Conservation (phyloP, 53 echinoderm and acorn worm genomes). For the Stichopus horrens region DNA sequence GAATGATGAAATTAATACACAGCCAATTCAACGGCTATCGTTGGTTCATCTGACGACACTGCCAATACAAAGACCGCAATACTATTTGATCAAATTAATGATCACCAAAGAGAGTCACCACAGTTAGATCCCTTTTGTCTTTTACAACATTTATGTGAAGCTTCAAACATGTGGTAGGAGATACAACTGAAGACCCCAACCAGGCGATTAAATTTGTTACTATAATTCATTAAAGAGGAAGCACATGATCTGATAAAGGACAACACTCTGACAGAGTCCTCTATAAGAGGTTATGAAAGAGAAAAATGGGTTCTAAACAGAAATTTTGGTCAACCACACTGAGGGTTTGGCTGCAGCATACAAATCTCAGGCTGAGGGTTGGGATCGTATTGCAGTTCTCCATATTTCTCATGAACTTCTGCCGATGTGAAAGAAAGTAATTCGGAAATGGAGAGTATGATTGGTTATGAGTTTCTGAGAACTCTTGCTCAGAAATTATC, state of each 20-base stretch:
- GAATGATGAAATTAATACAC: too few relatives aligned
- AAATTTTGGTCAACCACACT: slow-evolving; percentile 59
- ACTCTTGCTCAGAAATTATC: slow-evolving; percentile 52
- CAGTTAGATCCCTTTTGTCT: slow-evolving; percentile 33
- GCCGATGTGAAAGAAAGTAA: slow-evolving; percentile 47
- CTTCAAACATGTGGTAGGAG: slow-evolving; percentile 56
- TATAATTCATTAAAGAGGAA: slow-evolving; percentile 63
- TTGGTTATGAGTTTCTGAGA: slow-evolving; percentile 48
- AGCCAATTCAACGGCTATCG: too few relatives aligned
- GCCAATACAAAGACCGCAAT: too few relatives aligned
- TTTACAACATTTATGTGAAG: slow-evolving; percentile 52
- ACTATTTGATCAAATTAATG: too few relatives aligned
- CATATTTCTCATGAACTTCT: slow-evolving; percentile 58
- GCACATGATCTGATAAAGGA: slow-evolving; percentile 62
- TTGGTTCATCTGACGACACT: too few relatives aligned
- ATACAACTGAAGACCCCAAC: slow-evolving; percentile 56
- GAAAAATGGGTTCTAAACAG: slow-evolving; percentile 46
- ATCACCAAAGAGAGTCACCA: too few relatives aligned
- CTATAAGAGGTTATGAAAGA: slow-evolving; percentile 39
- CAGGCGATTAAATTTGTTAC: slow-evolving; percentile 55
- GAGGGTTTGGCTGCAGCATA: slow-evolving; percentile 55
- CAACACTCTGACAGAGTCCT: slow-evolving; percentile 46
- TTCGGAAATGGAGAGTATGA: slow-evolving; percentile 46
- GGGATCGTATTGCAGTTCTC: slow-evolving; percentile 48
- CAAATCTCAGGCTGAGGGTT: slow-evolving; percentile 50